These are phyloP conservation scores for Cryptocheilus praepositus DNA, from an alignment of 2,888 invertebrate species.

Conservation along the genomic window DNA sequence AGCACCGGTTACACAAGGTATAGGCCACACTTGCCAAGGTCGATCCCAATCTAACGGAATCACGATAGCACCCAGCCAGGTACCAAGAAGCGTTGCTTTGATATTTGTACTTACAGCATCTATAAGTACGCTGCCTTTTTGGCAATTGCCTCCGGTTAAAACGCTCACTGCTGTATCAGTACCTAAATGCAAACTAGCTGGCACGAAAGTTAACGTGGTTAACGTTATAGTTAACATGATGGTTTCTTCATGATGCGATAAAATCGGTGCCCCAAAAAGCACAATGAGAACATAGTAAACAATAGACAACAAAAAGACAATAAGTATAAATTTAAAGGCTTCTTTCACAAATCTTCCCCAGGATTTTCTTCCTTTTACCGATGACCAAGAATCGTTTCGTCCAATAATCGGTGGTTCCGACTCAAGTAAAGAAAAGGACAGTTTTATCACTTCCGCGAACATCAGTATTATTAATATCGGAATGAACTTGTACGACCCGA, in stretches of 20 bases:
- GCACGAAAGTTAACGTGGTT: conserved; percentile 80
- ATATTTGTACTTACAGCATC: conserved; percentile 78
- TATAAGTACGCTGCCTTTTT: conserved; percentile 71
- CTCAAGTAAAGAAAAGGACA: conserved; percentile 64
- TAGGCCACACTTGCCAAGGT: conserved; percentile 91
- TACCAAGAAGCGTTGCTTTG: conserved; percentile 82
- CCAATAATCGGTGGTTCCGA: conserved; percentile 54
- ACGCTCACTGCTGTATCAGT: conserved; percentile 77
- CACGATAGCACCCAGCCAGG: conserved; percentile 90
- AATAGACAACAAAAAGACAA: conserved; percentile 75
- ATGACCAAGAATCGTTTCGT: conserved; percentile 67
- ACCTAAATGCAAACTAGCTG: conserved; percentile 80
- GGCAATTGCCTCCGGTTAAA: conserved; percentile 76
- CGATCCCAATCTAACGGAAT: conserved; percentile 95
- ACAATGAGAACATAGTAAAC: conserved; percentile 80
- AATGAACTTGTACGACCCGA: conserved; percentile 77
- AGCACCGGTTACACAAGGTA: conserved; percentile 84
- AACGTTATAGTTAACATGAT: conserved; percentile 81
- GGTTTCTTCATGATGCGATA: conserved; percentile 81
- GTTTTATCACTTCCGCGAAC: conserved; percentile 78
- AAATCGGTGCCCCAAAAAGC: conserved; percentile 82
- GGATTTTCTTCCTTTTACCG: conserved; percentile 72
- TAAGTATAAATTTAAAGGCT: conserved; percentile 76
- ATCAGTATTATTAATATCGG: conserved; percentile 71
- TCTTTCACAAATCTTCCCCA: conserved; percentile 76